Base-by-base conservation (phyloP, 2,113 vertebrate genomes). In the Phylloscopus whistleri region DNA sequence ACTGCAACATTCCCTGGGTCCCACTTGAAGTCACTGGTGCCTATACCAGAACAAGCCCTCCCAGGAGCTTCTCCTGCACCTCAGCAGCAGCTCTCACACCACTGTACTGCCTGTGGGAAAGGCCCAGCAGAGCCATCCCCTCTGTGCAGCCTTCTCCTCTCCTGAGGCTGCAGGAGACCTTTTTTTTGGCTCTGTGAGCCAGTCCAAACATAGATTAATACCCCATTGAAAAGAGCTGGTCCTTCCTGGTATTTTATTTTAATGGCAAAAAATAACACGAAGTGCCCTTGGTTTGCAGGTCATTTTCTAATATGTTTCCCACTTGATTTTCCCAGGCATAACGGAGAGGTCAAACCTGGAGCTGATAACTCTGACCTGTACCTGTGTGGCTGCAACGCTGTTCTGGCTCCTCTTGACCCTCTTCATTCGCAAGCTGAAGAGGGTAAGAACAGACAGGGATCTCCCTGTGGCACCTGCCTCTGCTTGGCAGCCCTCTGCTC, bases 321-420 rank as follows among this genome's bases (percentile, higher is more conserved):
- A 6, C 66, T 97, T 92, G 70, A 28, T 98, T 76, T 97, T 96
- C 81, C 73, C 93, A 99, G 99, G 98, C 91, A 96, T 96, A 17
- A 94, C 98, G 0, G 98, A 99, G 91, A 97, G 95, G 68, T 98
- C 99, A 5, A 98, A 98, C 56, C 94, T 99, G 97, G 99, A 99
- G 96, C 97, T 99, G 53, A 98, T 99, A 83, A 98, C 98, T 1
- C 96, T 99, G 77, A 98, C 98, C 6, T 99, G 99, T 76, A 99
- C 99, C 88, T 99, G 99, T 12, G 98, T 99, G 93, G 98, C 98
- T 84, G 99, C 98, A 0, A 98, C 98, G 0, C 97, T 99, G 64
- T 99, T 99, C 96, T 99, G 99, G 99, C 98, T 99, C 55, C 94
- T 99, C 37, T 51, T 99, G 94, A 99, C 99, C 0, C 98, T 99